Evolutionary conservation across 2,888 invertebrate species (phyloP).

Genomic region (Lumbricus terrestris): DNA sequence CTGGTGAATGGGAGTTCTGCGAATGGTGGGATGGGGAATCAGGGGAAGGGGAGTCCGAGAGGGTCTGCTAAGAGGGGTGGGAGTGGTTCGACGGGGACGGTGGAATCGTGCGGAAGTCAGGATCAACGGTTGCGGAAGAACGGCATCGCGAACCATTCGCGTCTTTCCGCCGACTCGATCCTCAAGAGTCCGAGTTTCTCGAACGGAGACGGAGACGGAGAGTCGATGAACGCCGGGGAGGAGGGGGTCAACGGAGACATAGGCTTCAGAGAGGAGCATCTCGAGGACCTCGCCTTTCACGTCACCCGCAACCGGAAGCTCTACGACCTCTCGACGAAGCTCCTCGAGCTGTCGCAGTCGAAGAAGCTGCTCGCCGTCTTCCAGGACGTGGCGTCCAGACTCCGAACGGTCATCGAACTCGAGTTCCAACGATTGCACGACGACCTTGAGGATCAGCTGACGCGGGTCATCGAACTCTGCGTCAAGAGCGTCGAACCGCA

Average conservation of each 20-base stretch:
- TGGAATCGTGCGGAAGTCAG: not conserved
- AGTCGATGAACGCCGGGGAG: not conserved
- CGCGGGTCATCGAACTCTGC: not conserved
- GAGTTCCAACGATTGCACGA: slow-evolving; percentile 34
- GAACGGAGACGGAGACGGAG: not conserved
- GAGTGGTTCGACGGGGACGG: not conserved
- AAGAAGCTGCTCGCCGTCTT: slow-evolving; percentile 35
- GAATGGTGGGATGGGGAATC: not conserved
- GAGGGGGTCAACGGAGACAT: not conserved
- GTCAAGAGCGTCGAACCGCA: not conserved
- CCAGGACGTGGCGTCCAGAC: slow-evolving; percentile 26
- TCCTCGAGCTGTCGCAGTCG: slow-evolving; percentile 34
- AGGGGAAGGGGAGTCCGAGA: not conserved
- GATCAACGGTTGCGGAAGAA: not conserved
- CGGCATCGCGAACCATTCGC: not conserved
- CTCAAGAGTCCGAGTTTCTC: not conserved
- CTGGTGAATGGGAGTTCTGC: not conserved
- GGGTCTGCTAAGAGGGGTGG: not conserved
- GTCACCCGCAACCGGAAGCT: not conserved
- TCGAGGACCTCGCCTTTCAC: not conserved
- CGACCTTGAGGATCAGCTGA: slow-evolving; percentile 23
- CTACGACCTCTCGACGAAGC: slow-evolving; percentile 29
- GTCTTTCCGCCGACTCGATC: not conserved
- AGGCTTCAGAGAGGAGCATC: not conserved
- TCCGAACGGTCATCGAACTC: slow-evolving; percentile 30